Evolutionary conservation across 2,113 vertebrate genomes (phyloP).

Genomic region (Brachyhypopomus occidentalis): DNA sequence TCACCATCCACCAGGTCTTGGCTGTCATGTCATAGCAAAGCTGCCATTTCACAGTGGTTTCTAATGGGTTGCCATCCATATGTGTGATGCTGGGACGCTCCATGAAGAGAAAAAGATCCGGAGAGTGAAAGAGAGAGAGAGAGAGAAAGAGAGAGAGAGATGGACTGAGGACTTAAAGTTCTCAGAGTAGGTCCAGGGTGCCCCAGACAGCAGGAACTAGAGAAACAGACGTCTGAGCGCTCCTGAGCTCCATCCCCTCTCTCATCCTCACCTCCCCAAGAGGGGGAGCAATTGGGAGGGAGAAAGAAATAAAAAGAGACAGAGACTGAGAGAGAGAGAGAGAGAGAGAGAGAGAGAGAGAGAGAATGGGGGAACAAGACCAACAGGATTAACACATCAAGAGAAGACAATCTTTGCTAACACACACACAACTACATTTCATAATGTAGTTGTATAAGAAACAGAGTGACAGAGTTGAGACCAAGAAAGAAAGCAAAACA

Average conservation of each 20-base stretch:
- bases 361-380: conserved; percentile 50
- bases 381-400: conserved; percentile 47
- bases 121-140: neutral
- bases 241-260: conserved; percentile 40
- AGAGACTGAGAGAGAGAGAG: conserved; percentile 46
- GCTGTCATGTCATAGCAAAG: conserved; percentile 85
- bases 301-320: conserved; percentile 10
- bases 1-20: conserved; percentile 96
- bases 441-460: conserved; percentile 21
- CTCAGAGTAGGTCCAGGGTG: conserved; percentile 36
- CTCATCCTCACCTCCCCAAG: conserved; percentile 50
- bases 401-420: neutral
- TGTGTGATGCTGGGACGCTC: conserved; percentile 55
- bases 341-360: conserved; percentile 59
- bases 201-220: conserved; percentile 14
- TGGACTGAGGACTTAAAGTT: conserved; percentile 24
- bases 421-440: conserved; percentile 21
- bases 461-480: neutral
- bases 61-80: conserved; percentile 33
- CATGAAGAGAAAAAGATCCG: conserved; percentile 51
- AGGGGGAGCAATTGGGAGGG: conserved; percentile 26
- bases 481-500: neutral
- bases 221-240: conserved; percentile 31
- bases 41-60: conserved; percentile 84
- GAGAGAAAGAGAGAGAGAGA: conserved; percentile 22